These are phyloP conservation scores for Melanotaenia parkinsoni DNA, from an alignment of 2,797 vertebrate genomes.

Conservation along the genomic window DNA sequence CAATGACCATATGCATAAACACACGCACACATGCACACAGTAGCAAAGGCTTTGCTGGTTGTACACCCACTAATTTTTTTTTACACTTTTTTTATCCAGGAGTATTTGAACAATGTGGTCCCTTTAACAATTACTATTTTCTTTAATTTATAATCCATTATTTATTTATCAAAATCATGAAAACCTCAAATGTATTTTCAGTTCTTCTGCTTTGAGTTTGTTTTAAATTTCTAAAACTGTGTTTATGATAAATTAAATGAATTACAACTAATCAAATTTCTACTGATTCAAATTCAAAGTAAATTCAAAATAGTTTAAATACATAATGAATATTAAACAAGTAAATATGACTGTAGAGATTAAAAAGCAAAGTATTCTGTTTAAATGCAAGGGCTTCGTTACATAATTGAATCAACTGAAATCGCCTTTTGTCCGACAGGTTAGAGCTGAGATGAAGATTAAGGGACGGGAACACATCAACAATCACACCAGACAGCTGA, in stretches of 20 bases:
- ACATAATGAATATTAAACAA: neutral
- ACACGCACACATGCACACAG: constrained; percentile 14
- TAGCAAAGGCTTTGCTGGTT: constrained; percentile 17
- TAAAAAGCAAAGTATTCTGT: constrained; percentile 1
- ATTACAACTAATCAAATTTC: neutral
- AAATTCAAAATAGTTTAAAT: neutral
- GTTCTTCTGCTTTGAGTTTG: neutral
- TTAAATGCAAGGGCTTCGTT: constrained; percentile 6
- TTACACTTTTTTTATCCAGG: neutral
- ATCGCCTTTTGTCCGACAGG: constrained; percentile 43
- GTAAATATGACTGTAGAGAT: neutral
- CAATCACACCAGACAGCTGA: constrained; percentile 36
- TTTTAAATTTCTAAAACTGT: neutral
- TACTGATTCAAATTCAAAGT: neutral
- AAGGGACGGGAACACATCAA: constrained; percentile 35
- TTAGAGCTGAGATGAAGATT: constrained; percentile 59
- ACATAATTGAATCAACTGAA: constrained; percentile 38
- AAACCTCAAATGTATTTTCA: neutral
- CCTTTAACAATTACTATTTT: neutral
- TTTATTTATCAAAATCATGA: neutral
- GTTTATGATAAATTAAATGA: neutral
- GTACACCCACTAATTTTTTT: constrained; percentile 43
- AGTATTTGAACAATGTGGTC: neutral
- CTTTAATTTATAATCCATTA: neutral
- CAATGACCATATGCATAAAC: constrained; percentile 13